These are phyloP conservation scores for Bolborhynchus lineola DNA, from an alignment of 2,113 vertebrate species.

Conservation along the genomic window DNA sequence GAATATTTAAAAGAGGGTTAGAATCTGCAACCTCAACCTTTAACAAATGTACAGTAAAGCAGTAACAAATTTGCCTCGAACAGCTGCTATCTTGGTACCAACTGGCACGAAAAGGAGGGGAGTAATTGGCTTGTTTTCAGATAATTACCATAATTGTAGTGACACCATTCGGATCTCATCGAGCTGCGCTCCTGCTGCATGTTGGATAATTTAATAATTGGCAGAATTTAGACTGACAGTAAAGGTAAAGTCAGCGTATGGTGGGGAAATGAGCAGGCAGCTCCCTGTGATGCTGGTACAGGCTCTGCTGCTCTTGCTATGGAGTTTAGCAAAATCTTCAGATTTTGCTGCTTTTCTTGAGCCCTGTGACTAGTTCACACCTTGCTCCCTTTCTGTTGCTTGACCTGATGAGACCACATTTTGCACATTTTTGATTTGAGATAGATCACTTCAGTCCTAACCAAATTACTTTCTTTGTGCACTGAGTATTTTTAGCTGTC, in stretches of 20 bases:
- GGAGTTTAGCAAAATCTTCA: not conserved
- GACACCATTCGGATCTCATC: slow-evolving; percentile 66
- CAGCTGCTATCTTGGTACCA: slow-evolving; percentile 67
- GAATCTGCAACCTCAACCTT: slow-evolving; percentile 62
- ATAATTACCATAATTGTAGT: slow-evolving; percentile 67
- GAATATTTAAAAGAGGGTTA: slow-evolving; percentile 57
- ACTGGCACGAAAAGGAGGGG: slow-evolving; percentile 47
- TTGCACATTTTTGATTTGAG: not conserved
- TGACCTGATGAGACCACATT: not conserved
- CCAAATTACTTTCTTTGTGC: not conserved
- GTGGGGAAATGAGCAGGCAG: slow-evolving; percentile 3
- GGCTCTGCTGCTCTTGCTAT: slow-evolving; percentile 4
- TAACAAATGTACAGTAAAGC: slow-evolving; percentile 52
- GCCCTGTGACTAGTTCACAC: not conserved
- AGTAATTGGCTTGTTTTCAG: slow-evolving; percentile 69
- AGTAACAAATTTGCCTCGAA: slow-evolving; percentile 49
- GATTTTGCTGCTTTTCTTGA: not conserved
- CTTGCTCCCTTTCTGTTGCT: not conserved
- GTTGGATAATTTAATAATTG: slow-evolving; percentile 63
- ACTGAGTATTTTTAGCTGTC: slow-evolving; percentile 57
- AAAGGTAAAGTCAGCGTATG: slow-evolving; percentile 60
- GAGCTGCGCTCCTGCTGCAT: slow-evolving; percentile 48
- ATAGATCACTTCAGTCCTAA: not conserved
- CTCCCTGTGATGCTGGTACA: not conserved
- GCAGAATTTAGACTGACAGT: slow-evolving; percentile 60